phyloP scores from a whole-genome alignment of 2,888 invertebrate species.

The Spodoptera exigua region DNA sequence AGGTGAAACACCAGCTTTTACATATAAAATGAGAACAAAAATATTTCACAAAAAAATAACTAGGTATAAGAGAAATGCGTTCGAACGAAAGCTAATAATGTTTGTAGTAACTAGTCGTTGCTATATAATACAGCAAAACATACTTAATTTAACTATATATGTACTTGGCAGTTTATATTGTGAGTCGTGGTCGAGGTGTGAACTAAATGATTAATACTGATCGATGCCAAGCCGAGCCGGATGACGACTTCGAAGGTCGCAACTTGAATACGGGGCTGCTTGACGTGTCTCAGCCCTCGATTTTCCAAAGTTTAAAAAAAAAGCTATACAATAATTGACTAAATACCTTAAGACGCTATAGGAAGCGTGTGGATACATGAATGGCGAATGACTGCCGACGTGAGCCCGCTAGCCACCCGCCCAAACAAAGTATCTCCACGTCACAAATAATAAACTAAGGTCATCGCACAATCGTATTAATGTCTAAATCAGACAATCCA shows the following conservation, averaged over 20 bases:
- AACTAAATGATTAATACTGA: constrained; percentile 82
- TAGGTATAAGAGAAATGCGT: constrained; percentile 86
- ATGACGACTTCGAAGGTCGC: constrained; percentile 31
- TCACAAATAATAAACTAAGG: constrained; percentile 76
- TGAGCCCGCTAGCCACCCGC: constrained; percentile 38
- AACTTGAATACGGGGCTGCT: constrained; percentile 66
- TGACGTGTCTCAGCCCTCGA: constrained; percentile 76
- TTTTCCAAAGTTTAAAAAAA: constrained; percentile 71
- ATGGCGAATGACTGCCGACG: constrained; percentile 37
- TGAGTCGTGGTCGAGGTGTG: constrained; percentile 57
- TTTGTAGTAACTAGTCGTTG: constrained; percentile 69
- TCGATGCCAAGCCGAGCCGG: constrained; percentile 78
- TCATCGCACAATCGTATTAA: constrained; percentile 74
- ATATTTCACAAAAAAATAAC: constrained; percentile 80
- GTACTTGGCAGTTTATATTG: constrained; percentile 68
- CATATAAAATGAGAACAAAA: constrained; percentile 88
- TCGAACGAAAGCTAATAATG: constrained; percentile 79
- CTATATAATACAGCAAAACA: constrained; percentile 69
- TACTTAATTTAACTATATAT: constrained; percentile 65
- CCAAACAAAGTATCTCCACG: constrained; percentile 59
- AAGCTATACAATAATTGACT: constrained; percentile 88
- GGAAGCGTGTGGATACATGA: constrained; percentile 65
- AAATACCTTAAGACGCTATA: constrained; percentile 86
- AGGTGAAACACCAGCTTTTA: constrained; percentile 83
- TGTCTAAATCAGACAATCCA: constrained; percentile 69